These are phyloP conservation scores for Cyprinodon diabolis DNA, from an alignment of 2,797 vertebrate species.

Conservation along the genomic window DNA sequence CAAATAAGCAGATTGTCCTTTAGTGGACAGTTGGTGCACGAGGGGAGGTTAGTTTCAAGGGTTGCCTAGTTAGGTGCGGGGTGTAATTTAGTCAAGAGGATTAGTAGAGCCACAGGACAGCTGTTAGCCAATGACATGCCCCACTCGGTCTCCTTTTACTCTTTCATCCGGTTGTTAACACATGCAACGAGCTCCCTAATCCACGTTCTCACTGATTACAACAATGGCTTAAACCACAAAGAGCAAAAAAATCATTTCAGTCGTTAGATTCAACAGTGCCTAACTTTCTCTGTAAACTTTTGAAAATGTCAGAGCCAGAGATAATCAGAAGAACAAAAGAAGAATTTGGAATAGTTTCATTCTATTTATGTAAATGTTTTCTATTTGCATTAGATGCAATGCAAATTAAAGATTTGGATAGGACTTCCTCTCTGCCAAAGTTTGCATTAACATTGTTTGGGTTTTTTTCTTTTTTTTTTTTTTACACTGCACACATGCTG, in stretches of 20 bases:
- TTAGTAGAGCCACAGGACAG: constrained; percentile 80
- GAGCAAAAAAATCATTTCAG: constrained; percentile 67
- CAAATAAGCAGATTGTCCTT: constrained; percentile 78
- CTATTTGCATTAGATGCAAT: background rate
- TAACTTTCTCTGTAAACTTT: constrained; percentile 58
- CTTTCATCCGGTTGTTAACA: constrained; percentile 81
- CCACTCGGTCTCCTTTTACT: constrained; percentile 64
- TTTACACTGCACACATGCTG: constrained; percentile 52
- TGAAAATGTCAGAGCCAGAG: constrained; percentile 33
- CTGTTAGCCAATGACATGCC: constrained; percentile 79
- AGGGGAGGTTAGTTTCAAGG: constrained; percentile 70
- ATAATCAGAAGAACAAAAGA: constrained; percentile 19
- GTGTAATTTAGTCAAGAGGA: constrained; percentile 83
- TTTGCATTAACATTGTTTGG: constrained; percentile 22
- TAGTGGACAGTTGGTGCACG: constrained; percentile 75
- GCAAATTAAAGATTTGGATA: constrained; percentile 5
- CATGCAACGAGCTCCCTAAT: constrained; percentile 78
- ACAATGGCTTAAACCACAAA: constrained; percentile 72
- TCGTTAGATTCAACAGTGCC: constrained; percentile 70
- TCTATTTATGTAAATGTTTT: constrained; percentile 3
- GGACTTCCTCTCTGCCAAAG: background rate
- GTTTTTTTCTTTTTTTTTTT: constrained; percentile 19
- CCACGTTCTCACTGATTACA: constrained; percentile 79
- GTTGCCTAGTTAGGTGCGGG: constrained; percentile 79
- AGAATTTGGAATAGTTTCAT: background rate